Base-by-base conservation (phyloP, 2,888 invertebrate genomes). In the Mesopsocus fuscifrons region DNA sequence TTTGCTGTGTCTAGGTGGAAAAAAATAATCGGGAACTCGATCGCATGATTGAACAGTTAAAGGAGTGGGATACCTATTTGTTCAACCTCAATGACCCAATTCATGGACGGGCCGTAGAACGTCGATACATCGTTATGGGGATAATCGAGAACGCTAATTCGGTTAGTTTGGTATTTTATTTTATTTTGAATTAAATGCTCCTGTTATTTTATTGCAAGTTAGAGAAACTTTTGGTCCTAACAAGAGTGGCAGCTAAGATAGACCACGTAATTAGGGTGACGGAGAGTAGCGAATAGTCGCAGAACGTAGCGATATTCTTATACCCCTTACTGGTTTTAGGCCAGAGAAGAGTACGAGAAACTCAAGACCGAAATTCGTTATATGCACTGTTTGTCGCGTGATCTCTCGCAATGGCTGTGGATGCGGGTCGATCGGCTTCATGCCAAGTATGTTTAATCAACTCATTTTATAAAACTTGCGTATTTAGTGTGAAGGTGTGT, bases 1-100 rank as follows among this genome's bases (percentile, higher is more conserved):
- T n/a, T n/a, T n/a, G n/a, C n/a, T n/a, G n/a, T n/a, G n/a, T n/a
- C n/a, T n/a, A n/a, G 38, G 38, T 38, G 5, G 38, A 38, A 20
- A 13, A 15, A 13, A 38, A 16, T n/a, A 20, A 38, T 38, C 17
- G 38, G n/a, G 20, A 20, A 38, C 11, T 38, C 18, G 38, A 38
- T 18, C 15, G 13, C 6, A 18, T 38, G 20, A 5, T 20, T 18
- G 15, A 20, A n/a, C 15, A 38, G 20, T n/a, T 38, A 20, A 20
- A 38, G 21, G n/a, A 20, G 20, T 38, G 38, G 38, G 38, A 38
- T 6, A 20, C 17, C 18, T 13, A 38, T 20, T 16, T 20, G 20
- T 18, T 16, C 20, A n/a, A 18, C 13, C 18, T 38, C 21, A 20
- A 38, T 6, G 38, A 38, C n/a, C n/a, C 17, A 17, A 13, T n/a